Conservation (phyloP, 2,888 invertebrate genomes). For the Leucophora obtusa region DNA sequence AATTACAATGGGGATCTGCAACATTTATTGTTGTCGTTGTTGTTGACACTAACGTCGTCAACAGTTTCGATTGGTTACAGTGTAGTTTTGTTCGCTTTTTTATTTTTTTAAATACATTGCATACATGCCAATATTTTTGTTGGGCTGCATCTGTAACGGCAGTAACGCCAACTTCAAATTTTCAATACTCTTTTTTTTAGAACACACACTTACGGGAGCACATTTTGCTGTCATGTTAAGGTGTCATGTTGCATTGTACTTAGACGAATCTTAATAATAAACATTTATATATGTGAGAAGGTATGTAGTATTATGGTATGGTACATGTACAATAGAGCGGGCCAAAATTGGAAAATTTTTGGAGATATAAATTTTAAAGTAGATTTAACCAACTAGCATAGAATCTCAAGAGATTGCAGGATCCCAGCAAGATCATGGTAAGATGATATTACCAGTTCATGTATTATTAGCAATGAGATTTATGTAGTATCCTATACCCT, state of each 20-base stretch:
- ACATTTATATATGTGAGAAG: conserved; percentile 59
- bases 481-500: too few relatives aligned
- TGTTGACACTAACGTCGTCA: conserved; percentile 42
- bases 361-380: too few relatives aligned
- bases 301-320: conserved; percentile 13
- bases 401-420: too few relatives aligned
- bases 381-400: too few relatives aligned
- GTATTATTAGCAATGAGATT: too few relatives aligned
- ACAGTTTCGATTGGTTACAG: conserved; percentile 54
- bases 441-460: too few relatives aligned
- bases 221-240: conserved; percentile 66
- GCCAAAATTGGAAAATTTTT: too few relatives aligned
- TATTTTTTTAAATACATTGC: conserved; percentile 14
- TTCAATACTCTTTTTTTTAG: conserved; percentile 1
- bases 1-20: conserved; percentile 38
- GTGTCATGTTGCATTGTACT: conserved; percentile 65
- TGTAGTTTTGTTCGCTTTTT: conserved; percentile 28
- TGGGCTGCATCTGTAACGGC: conserved; percentile 32
- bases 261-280: conserved; percentile 63
- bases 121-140: conserved; percentile 51
- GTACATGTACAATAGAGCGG: not conserved
- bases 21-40: conserved; percentile 40
- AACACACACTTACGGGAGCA: conserved; percentile 59
- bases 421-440: too few relatives aligned
- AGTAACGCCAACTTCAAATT: conserved; percentile 27